These are phyloP conservation scores for Diadegma fenestrale DNA, from an alignment of 2,888 invertebrate species.

Conservation along the genomic window DNA sequence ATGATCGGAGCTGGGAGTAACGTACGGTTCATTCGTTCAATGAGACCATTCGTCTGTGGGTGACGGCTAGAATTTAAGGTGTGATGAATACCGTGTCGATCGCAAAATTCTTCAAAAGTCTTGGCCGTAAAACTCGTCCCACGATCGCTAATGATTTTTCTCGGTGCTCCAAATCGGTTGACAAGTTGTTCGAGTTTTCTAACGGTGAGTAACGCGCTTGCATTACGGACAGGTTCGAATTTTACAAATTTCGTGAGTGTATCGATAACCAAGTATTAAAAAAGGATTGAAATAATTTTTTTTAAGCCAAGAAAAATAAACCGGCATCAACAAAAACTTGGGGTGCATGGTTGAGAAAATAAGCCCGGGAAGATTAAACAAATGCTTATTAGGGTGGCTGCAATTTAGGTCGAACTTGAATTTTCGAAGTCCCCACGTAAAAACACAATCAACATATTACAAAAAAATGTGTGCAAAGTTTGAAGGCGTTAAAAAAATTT, in stretches of 20 bases:
- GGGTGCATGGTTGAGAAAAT: too few species aligned
- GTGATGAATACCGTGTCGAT: constrained; percentile 60
- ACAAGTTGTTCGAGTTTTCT: constrained; percentile 65
- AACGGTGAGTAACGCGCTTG: constrained; percentile 43
- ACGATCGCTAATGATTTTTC: constrained; percentile 70
- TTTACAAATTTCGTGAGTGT: constrained; percentile 66
- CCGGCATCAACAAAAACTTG: too few species aligned
- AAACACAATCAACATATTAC: too few species aligned
- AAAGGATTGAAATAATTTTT: too few species aligned
- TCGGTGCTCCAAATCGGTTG: constrained; percentile 66
- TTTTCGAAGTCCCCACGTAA: too few species aligned
- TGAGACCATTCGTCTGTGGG: constrained; percentile 67
- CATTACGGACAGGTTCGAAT: constrained; percentile 56
- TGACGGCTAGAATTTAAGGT: constrained; percentile 64
- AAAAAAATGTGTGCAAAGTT: too few species aligned
- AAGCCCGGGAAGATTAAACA: too few species aligned
- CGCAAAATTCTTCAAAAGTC: constrained; percentile 55
- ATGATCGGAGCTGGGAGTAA: constrained; percentile 52
- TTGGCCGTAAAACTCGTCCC: constrained; percentile 67
- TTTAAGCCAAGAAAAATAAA: too few species aligned
- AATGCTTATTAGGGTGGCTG: too few species aligned
- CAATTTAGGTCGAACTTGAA: too few species aligned
- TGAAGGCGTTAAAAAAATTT: too few species aligned
- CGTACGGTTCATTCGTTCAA: constrained; percentile 66
- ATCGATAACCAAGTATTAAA: too few species aligned